Percentiles rank a stretch among this genome's conserved stretches.
Conservation (phyloP, 2,113 vertebrate species). For the Tursiops truncatus region DNA sequence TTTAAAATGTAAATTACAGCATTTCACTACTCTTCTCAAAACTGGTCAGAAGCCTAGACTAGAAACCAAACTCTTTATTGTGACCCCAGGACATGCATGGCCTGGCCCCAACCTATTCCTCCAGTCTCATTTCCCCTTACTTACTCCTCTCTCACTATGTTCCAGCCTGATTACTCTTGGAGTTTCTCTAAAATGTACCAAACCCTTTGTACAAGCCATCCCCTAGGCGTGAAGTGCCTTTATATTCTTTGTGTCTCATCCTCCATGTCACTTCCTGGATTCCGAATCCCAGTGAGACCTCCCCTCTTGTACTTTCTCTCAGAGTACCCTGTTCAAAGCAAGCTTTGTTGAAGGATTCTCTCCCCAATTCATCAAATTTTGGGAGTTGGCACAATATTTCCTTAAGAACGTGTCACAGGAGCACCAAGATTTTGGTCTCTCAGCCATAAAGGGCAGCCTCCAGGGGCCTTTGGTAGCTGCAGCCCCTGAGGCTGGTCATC, state of each 20-base stretch:
- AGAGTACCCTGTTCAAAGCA: neutral
- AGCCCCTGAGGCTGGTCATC: neutral
- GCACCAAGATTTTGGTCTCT: neutral
- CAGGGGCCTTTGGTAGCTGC: neutral
- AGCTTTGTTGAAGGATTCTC: neutral
- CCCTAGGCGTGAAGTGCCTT: too few species aligned
- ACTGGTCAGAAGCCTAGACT: neutral
- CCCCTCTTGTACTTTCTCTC: neutral
- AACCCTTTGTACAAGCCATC: neutral
- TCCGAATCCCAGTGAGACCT: neutral
- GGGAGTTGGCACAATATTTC: neutral
- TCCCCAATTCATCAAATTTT: neutral
- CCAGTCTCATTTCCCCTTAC: neutral
- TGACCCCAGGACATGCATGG: neutral
- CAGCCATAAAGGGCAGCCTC: neutral
- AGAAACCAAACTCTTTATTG: neutral
- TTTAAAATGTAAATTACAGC: neutral
- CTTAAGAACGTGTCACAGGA: neutral
- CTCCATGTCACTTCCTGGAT: neutral
- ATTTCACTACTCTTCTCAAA: neutral
- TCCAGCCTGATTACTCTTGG: neutral
- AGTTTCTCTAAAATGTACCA: neutral
- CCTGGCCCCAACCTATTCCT: fast-evolving
- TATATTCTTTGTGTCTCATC: neutral
- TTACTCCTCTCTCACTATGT: neutral